Base-by-base conservation (phyloP, 2,797 vertebrate genomes). In the Pipistrellus pipistrellus region DNA sequence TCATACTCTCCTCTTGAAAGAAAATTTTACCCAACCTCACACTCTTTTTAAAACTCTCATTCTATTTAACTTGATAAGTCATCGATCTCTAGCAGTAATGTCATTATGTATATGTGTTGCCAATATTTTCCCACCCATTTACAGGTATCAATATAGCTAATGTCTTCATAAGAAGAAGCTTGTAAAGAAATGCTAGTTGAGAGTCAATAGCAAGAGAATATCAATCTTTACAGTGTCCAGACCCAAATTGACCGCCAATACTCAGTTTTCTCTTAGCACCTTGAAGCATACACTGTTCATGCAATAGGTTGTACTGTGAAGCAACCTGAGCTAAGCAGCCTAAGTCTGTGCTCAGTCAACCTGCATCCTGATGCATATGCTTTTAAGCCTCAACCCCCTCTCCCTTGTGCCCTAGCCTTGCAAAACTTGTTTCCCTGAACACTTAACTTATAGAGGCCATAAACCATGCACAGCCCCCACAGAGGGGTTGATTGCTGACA, bases 11-110 rank as follows among this genome's bases (percentile, higher is more conserved):
- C 7, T 91, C 21, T 76, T 48, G 7, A 88, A 89, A 25, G 3
- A 73, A 73, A 93, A 76, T 66, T 80, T 82, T 48, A 75, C 53
- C 8, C n/a, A 91, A 62, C 18, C 6, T 11, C 30, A 53, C 0
- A 51, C 41, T 81, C 21, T 92, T 85, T 90, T 88, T 48, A 8
- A 82, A 90, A 62, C 78, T 13, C 4, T 85, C 57, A n/a, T 51
- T 73, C 8, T 4, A 27, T 59, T 46, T 72, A 85, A 55, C 9
- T 68, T 85, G 73, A 78, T 30, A 81, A 86, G 6, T 59, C 66
- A 51, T 69, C 25, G 66, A 25, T 73, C 32, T 75, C 17, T 51
- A 20, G 48, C 38, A 82, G 8, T 72, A 81, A 51, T 69, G 35
- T 25, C 10, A 44, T 88, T 44, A 35, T 25, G 10, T 27, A 85